Conservation (phyloP, 2,113 vertebrate genomes). For the Gallinago undulata region DNA sequence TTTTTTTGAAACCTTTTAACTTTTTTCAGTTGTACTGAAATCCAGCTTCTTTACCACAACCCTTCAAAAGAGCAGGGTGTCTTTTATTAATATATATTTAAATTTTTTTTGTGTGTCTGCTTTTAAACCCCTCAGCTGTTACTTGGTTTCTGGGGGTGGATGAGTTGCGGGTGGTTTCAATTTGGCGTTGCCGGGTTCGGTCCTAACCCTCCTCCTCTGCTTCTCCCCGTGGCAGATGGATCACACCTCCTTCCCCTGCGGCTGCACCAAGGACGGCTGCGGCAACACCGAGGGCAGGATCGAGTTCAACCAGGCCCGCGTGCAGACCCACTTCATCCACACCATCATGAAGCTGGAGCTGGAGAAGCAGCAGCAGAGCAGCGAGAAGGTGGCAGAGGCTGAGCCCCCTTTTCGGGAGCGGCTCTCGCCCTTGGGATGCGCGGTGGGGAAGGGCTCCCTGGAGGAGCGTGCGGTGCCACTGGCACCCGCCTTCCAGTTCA, state of each 20-base stretch:
- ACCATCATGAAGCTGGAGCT: slow-evolving; percentile 95
- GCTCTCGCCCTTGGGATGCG: background rate
- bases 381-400: slow-evolving; percentile 7
- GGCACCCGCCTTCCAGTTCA: slow-evolving; percentile 82
- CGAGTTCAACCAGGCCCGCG: slow-evolving; percentile 92
- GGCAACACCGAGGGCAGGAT: slow-evolving; percentile 91
- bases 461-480: slow-evolving; percentile 42
- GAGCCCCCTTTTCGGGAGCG: slow-evolving; percentile 17
- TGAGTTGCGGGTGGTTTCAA: rapidly evolving
- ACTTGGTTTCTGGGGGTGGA: background rate
- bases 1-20: background rate
- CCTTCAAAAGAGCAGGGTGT: background rate
- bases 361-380: slow-evolving; percentile 75
- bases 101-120: background rate
- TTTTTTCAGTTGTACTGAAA: background rate
- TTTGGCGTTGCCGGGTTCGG: rapidly evolving
- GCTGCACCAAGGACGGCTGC: slow-evolving; percentile 92
- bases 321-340: slow-evolving; percentile 95
- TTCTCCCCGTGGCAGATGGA: slow-evolving; percentile 82
- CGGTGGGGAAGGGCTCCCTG: slow-evolving; percentile 17
- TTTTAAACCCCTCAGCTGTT: background rate
- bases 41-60: background rate
- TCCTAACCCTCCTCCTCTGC: background rate
- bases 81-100: background rate
- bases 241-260: slow-evolving; percentile 93